Evolutionary conservation across 2,888 invertebrate species (phyloP), one percentile per base, ranked within the genome.

Genomic region (Stenodera caucasica): DNA sequence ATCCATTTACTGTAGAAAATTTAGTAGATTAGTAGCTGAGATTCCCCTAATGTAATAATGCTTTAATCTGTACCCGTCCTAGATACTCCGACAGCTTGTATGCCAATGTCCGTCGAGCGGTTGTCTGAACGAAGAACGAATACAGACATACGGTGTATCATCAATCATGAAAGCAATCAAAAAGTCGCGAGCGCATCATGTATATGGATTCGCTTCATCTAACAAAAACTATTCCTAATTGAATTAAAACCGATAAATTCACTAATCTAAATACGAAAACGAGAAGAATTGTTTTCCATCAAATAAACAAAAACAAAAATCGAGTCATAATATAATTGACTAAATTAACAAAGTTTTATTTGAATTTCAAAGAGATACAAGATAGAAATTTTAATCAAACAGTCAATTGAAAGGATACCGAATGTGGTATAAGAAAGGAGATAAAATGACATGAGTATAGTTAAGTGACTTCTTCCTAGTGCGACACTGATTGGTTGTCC

Each of bases 11-110:
- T 15, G 15, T n/a, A 30, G 55, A 32, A 30, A 30, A 53, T 55
- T 52, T 55, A 32, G 50, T 30, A 53, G 53, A 62, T 58, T 62
- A 62, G 62, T 58, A 45, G 53, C 68, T 67, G 72, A 72, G 72
- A 74, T 75, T 74, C 73, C 76, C 74, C 74, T 75, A 75, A 76
- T 75, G 75, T 75, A 76, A 76, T 76, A 76, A 75, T 74, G 75
- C 73, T 76, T 76, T 76, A 76, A 76, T 76, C 75, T 76, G 70
- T 71, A 71, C 72, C 72, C 73, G 74, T 69, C 72, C 70, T 67
- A 70, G 70, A 74, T 72, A 68, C 70, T 70, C 72, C 72, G 70
- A 69, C 74, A 73, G 75, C 75, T 73, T 75, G 73, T 75, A 75
- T 74, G 74, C 73, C 75, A 72, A 74, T 75, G 75, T 73, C 73